Percentiles rank a stretch among this genome's conserved stretches.
Evolutionary conservation across 2,113 vertebrate species (phyloP).

Genomic region (Bufo bufo): DNA sequence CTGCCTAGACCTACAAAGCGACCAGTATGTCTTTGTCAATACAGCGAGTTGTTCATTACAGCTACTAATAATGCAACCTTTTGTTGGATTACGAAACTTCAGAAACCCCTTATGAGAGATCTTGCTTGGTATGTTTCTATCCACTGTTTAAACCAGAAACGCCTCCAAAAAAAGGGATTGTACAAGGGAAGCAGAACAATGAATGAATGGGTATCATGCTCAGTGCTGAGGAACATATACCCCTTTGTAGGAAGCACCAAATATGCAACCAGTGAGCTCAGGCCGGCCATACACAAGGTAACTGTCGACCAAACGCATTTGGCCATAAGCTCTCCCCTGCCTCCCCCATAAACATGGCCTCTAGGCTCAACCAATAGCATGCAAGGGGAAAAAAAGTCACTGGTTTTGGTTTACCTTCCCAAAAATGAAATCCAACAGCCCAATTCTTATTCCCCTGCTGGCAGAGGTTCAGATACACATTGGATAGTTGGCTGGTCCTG

Average conservation of each 20-base stretch:
- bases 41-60: conserved; percentile 81
- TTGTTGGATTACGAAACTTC: conserved; percentile 78
- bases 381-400: too few species aligned
- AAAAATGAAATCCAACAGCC: too few species aligned
- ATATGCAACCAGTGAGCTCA: neutral
- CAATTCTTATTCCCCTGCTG: too few species aligned
- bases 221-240: neutral
- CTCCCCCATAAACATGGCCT: too few species aligned
- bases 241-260: neutral
- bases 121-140: conserved; percentile 66
- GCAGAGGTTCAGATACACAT: too few species aligned
- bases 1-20: conserved; percentile 77
- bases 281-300: too few species aligned
- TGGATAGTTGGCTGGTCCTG: too few species aligned
- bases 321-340: too few species aligned
- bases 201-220: neutral
- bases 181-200: neutral
- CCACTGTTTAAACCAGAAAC: conserved; percentile 67
- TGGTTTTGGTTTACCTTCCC: too few species aligned
- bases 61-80: conserved; percentile 80
- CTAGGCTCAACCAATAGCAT: too few species aligned
- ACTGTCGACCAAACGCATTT: too few species aligned
- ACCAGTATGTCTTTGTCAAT: conserved; percentile 81
- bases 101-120: conserved; percentile 72
- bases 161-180: conserved; percentile 56